Conservation (phyloP, 2,888 invertebrate genomes). For the Zaprionus lineosus region DNA sequence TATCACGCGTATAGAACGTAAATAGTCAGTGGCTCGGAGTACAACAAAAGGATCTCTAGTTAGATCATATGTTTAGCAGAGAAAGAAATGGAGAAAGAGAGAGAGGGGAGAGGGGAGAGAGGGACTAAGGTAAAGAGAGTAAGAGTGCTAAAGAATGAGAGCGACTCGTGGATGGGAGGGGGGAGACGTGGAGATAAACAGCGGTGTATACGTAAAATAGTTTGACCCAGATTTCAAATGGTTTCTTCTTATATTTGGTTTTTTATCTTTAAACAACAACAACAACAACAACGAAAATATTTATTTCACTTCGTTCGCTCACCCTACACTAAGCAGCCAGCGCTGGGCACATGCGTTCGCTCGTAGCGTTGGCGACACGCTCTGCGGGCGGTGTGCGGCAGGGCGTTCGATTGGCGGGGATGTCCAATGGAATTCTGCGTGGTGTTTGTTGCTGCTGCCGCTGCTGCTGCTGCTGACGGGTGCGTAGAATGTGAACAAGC, state of each 20-base stretch:
- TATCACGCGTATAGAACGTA: no score
- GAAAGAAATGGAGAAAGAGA: background rate
- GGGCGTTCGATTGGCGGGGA: no score
- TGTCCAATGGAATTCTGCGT: no score
- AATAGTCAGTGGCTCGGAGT: constrained; percentile 14
- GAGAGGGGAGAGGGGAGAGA: background rate
- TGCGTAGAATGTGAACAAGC: constrained; percentile 46
- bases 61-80: constrained; percentile 26
- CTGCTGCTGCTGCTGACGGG: constrained; percentile 30
- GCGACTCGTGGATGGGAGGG: no score
- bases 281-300: constrained; percentile 20
- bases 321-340: constrained; percentile 20
- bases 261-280: constrained; percentile 39
- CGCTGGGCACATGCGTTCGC: constrained; percentile 11
- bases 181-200: no score
- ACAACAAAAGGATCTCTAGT: constrained; percentile 47
- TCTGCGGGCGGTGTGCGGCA: constrained; percentile 18
- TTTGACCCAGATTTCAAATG: constrained; percentile 72
- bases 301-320: constrained; percentile 26
- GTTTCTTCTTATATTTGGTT: constrained; percentile 43
- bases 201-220: constrained; percentile 62
- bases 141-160: no score
- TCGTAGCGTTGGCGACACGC: background rate
- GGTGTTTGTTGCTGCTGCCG: constrained; percentile 9
- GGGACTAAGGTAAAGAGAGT: no score